A percentile compares a stretch with the other conserved stretches of the same genome.
Conservation (phyloP, 2,888 invertebrate species). For the Busseola fusca region DNA sequence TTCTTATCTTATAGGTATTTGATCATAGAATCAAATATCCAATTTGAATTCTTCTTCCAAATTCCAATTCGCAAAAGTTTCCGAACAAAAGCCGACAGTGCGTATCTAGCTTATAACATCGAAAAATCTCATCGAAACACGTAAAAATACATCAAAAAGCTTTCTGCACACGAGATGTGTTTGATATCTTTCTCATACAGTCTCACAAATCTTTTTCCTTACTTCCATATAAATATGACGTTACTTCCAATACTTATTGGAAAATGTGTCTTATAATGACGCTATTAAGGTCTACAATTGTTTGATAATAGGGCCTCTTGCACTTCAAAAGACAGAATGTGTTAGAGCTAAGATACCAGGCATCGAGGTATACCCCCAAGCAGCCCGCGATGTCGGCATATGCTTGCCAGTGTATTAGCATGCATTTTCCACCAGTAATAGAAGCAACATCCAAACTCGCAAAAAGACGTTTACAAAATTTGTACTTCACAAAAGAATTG, state of each 20-base stretch:
- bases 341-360: neutral
- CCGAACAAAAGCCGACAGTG: slow-evolving; percentile 13
- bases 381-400: neutral
- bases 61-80: neutral
- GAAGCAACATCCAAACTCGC: slow-evolving; percentile 11
- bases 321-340: neutral
- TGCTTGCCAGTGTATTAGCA: no score
- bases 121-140: slow-evolving; percentile 74
- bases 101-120: slow-evolving; percentile 66
- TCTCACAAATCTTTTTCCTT: slow-evolving; percentile 49
- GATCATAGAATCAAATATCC: neutral
- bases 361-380: no score
- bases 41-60: no score
- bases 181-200: slow-evolving; percentile 53
- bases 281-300: neutral
- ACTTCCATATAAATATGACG: slow-evolving; percentile 28
- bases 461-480: slow-evolving; percentile 56
- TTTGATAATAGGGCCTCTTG: neutral
- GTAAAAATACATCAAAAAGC: slow-evolving; percentile 77
- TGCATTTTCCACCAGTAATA: slow-evolving; percentile 22
- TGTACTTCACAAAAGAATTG: slow-evolving; percentile 53
- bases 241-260: slow-evolving; percentile 37
- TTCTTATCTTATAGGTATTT: neutral
- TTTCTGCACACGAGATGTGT: slow-evolving; percentile 54
- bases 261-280: neutral